Conservation (phyloP, 2,113 vertebrate genomes). For the Struthidea cinerea region DNA sequence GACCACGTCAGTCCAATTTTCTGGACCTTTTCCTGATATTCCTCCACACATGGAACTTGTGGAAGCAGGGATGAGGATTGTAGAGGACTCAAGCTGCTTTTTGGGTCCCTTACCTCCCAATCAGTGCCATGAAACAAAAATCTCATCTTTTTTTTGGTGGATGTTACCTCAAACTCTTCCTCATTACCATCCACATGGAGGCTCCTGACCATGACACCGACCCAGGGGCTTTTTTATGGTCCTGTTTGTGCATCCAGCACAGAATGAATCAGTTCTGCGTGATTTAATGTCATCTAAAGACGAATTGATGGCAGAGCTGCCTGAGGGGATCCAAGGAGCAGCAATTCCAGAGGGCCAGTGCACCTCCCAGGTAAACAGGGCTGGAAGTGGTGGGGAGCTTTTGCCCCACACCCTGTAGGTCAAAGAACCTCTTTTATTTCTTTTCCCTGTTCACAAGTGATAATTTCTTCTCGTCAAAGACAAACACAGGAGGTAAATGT, state of each 20-base stretch:
- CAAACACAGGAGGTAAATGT: background rate
- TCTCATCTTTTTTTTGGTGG: rapidly evolving
- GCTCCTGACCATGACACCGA: rapidly evolving
- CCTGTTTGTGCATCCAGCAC: background rate
- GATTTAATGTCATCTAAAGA: rapidly evolving
- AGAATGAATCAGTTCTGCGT: background rate
- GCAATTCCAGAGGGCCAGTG: background rate
- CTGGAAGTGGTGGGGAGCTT: background rate
- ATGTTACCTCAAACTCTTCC: background rate
- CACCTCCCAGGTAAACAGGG: background rate
- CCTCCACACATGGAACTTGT: background rate
- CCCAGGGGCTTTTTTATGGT: background rate
- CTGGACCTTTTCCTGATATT: background rate
- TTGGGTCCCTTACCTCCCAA: background rate
- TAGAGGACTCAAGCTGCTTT: background rate
- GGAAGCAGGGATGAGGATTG: background rate
- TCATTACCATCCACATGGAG: background rate
- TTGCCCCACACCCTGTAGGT: background rate
- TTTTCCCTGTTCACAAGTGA: rapidly evolving
- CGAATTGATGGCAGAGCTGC: background rate
- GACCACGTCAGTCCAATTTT: rapidly evolving
- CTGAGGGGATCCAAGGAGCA: background rate
- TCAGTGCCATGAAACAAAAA: background rate
- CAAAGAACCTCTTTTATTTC: background rate
- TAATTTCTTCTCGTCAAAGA: background rate